Percentiles rank a stretch among this genome's conserved stretches.
phyloP scores from a whole-genome alignment of 2,888 invertebrate genomes.

The Drosophila tripunctata region DNA sequence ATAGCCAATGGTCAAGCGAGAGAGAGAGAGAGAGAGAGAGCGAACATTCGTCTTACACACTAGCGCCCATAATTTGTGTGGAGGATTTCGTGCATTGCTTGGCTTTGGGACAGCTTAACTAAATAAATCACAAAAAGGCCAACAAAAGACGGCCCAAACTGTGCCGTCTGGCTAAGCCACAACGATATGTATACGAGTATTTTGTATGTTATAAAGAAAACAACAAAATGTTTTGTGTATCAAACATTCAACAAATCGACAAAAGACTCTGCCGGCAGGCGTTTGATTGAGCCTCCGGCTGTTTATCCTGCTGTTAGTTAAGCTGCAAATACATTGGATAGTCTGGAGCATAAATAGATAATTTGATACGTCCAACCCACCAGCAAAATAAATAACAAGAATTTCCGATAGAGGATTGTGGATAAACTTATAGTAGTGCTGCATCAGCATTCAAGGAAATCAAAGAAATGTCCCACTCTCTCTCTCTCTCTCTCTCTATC shows the following conservation, averaged over 20 bases:
- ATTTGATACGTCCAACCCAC: constrained; percentile 59
- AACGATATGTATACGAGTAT: constrained; percentile 9
- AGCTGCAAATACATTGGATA: constrained; percentile 66
- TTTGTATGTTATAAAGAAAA: too few species aligned
- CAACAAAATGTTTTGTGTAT: constrained; percentile 11
- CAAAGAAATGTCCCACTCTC: not conserved
- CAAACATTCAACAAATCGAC: constrained; percentile 60
- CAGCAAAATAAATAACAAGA: constrained; percentile 31
- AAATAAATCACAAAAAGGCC: constrained; percentile 72
- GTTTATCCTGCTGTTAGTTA: constrained; percentile 76
- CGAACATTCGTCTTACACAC: constrained; percentile 15
- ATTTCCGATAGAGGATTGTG: constrained; percentile 19
- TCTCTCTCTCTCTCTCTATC: not conserved
- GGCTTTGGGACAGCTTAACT: constrained; percentile 72
- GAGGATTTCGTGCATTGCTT: constrained; percentile 61
- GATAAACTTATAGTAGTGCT: constrained; percentile 46
- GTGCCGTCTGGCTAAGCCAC: constrained; percentile 39
- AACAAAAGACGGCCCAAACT: constrained; percentile 30
- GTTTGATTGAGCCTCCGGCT: constrained; percentile 64
- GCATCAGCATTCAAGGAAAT: constrained; percentile 59
- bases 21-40: not conserved
- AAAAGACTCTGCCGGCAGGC: constrained; percentile 38
- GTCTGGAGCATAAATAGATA: constrained; percentile 62
- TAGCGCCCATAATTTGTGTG: constrained; percentile 64
- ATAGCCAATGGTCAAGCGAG: constrained; percentile 16